These are phyloP conservation scores for Turritopsis rubra DNA, from an alignment of 30 jellyfish, hydroid and myxozoan species.

Conservation along the genomic window DNA sequence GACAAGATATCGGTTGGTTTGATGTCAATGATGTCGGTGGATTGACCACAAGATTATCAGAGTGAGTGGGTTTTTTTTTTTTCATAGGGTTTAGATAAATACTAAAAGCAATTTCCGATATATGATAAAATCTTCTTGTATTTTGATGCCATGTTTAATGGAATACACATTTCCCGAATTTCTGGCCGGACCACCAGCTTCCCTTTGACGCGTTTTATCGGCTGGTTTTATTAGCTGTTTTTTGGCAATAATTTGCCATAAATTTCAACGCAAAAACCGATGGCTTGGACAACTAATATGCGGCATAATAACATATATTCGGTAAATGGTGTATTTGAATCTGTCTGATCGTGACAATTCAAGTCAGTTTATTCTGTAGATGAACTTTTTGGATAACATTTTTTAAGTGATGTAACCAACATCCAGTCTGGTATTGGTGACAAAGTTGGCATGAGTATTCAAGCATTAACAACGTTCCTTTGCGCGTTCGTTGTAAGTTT, in stretches of 20 bases:
- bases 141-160: too few relatives aligned
- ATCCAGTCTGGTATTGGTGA: constrained; percentile 34
- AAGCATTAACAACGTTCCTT: constrained; percentile 1
- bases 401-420: constrained; percentile 4
- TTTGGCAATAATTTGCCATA: background rate
- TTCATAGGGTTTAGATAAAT: too few relatives aligned
- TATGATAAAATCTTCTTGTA: too few relatives aligned
- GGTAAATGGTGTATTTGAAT: too few relatives aligned
- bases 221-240: too few relatives aligned
- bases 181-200: too few relatives aligned
- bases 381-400: background rate
- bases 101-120: too few relatives aligned
- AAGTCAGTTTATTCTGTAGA: background rate
- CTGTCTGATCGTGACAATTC: too few relatives aligned
- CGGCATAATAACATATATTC: too few relatives aligned
- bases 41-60: constrained; percentile 71
- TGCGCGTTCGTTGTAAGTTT: constrained; percentile 22
- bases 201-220: too few relatives aligned
- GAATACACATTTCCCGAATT: too few relatives aligned
- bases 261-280: background rate
- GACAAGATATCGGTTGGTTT: constrained; percentile 91
- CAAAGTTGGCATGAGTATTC: constrained; percentile 3
- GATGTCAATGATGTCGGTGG: constrained; percentile 82
- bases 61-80: constrained; percentile 47
- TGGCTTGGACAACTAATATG: too few relatives aligned